Base-by-base conservation (phyloP, 2,797 vertebrate species). In the Morus bassanus region DNA sequence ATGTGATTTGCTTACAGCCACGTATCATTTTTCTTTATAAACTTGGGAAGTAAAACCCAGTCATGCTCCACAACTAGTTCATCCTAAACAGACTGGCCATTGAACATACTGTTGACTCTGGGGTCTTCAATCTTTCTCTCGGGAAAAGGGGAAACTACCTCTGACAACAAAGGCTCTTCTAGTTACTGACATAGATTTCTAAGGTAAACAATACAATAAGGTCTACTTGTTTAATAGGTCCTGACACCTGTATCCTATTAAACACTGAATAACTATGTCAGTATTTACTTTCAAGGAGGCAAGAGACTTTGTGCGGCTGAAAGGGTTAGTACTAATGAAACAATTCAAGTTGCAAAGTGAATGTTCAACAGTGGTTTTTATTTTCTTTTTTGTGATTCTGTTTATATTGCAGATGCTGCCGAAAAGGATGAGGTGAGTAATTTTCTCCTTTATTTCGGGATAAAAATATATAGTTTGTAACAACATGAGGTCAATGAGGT, bases 391-490 rank as follows among this genome's bases (percentile, higher is more conserved):
- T 39, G 21, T 89, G 18, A 41, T 73, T 91, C 54, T 94, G 81
- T 83, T 94, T 92, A 11, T 89, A 21, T 76, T 78, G 24, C 78
- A 96, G 93, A 64, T 63, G 92, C 78, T 89, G 88, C 43, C 22
- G 6, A 81, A 15, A 5, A 54, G 30, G 15, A 76, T 24, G 86
- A 89, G 72, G 96, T 97, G 82, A 96, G 95, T 81, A 28, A 41
- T 51, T 85, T 57, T 54, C 18, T 74, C 27, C 16, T 72, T 79
- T 65, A 41, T 30, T 80, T 65, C 39, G 64, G 14, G 12, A 41
- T 63, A 64, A 81, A 88, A 85, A 37, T 7, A 69, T 4, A 18
- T 14, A 23, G 22, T 19, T 86, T 79, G 18, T 51, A 56, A 39
- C 13, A 46, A 63, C 3, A 48, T 18, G 12, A 39, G 43, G 30